These are phyloP conservation scores for Neostethus bicornis DNA, from an alignment of 2,797 vertebrate genomes.

Conservation along the genomic window DNA sequence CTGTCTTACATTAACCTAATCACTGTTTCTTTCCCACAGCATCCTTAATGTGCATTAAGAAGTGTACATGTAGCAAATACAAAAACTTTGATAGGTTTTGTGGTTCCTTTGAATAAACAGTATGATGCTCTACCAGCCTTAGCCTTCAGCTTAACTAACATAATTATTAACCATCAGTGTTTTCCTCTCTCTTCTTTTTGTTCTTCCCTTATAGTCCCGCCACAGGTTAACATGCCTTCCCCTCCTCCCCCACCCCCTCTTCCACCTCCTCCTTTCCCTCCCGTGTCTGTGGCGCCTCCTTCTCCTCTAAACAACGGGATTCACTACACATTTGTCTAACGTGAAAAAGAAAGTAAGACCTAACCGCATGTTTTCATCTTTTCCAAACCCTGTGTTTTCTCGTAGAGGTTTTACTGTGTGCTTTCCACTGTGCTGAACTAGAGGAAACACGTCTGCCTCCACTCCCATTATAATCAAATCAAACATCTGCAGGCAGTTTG, in stretches of 20 bases:
- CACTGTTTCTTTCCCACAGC: neutral
- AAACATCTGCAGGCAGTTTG: conserved; percentile 76
- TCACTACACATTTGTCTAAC: conserved; percentile 99
- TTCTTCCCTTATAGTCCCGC: conserved; percentile 85
- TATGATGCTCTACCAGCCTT: neutral
- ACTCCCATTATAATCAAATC: conserved; percentile 69
- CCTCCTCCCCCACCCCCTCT: conserved; percentile 81
- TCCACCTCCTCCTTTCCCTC: conserved; percentile 82
- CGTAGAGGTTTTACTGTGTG: conserved; percentile 35
- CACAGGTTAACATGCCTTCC: conserved; percentile 84
- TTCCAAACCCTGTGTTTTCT: conserved; percentile 5
- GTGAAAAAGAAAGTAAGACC: conserved; percentile 89
- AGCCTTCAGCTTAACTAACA: conserved; percentile 5
- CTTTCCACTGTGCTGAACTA: conserved; percentile 47
- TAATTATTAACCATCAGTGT: conserved; percentile 47
- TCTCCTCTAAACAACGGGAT: conserved; percentile 94
- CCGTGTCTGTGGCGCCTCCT: conserved; percentile 83
- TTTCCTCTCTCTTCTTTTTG: conserved; percentile 70
- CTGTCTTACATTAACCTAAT: neutral
- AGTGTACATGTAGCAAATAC: neutral
- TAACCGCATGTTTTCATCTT: conserved; percentile 77
- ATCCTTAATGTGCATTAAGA: neutral
- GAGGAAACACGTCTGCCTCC: conserved; percentile 53
- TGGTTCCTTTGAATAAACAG: conserved; percentile 3
- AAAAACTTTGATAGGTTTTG: neutral